Conservation (phyloP, 2,888 invertebrate genomes). For the Drosophila helvetica region DNA sequence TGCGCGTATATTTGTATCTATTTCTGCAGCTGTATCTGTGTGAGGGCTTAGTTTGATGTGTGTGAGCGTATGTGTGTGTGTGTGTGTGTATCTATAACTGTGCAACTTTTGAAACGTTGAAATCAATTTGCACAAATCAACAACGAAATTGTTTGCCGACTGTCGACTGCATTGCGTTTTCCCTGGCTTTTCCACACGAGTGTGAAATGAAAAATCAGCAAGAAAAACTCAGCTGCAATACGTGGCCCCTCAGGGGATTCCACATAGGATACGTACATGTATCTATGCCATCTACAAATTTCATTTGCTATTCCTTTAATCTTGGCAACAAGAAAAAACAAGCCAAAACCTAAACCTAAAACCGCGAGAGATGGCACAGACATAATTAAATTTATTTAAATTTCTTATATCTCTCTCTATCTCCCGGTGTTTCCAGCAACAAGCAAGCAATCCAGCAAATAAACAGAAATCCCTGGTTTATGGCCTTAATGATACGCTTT, state of each 20-base stretch:
- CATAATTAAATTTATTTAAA: constrained; percentile 79
- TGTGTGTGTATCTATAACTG: constrained; percentile 62
- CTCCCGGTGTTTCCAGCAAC: constrained; percentile 23
- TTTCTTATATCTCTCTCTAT: constrained; percentile 38
- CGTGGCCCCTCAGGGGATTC: constrained; percentile 12
- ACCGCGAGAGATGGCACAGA: constrained; percentile 37
- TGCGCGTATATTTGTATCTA: constrained; percentile 24
- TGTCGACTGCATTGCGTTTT: constrained; percentile 42
- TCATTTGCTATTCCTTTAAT: constrained; percentile 73
- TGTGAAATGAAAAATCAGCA: constrained; percentile 75
- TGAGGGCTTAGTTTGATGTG: constrained; percentile 7
- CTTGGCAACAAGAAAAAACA: constrained; percentile 50
- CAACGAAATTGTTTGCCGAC: constrained; percentile 75
- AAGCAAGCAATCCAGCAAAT: constrained; percentile 62
- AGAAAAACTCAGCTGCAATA: constrained; percentile 61
- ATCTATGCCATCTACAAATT: constrained; percentile 71
- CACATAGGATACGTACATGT: constrained; percentile 18
- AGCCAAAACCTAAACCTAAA: constrained; percentile 1
- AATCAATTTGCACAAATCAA: constrained; percentile 80
- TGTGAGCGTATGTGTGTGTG: constrained; percentile 15
- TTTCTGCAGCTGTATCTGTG: constrained; percentile 38
- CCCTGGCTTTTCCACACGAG: constrained; percentile 44
- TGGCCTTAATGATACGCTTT: constrained; percentile 77
- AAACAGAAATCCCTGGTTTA: constrained; percentile 73
- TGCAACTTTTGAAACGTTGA: constrained; percentile 69